Evolutionary conservation across 2,113 vertebrate species (phyloP).

Genomic region (Hiodon tergisus): DNA sequence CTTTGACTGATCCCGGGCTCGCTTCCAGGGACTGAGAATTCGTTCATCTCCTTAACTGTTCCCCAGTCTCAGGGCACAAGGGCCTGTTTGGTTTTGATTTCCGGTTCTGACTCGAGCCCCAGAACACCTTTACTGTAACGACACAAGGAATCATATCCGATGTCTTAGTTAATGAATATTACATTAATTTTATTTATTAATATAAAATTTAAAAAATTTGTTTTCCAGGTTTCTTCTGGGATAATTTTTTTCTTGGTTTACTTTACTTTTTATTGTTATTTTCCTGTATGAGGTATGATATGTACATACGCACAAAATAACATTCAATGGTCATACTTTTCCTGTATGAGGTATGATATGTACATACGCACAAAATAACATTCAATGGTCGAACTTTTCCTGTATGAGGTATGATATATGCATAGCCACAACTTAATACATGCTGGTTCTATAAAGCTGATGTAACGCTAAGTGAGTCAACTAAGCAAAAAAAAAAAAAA

Average conservation of each 20-base stretch:
- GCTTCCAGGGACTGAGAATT: conserved; percentile 49
- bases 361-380: neutral
- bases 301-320: neutral
- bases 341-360: conserved; percentile 7
- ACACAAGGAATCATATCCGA: conserved; percentile 27
- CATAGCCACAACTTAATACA: neutral
- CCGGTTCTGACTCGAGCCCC: conserved; percentile 50
- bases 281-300: conserved; percentile 27
- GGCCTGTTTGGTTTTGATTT: conserved; percentile 46
- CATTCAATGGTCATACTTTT: neutral
- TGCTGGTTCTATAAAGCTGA: neutral
- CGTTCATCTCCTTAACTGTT: conserved; percentile 53
- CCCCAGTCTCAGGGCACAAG: conserved; percentile 43
- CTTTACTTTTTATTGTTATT: neutral
- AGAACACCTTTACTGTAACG: conserved; percentile 40
- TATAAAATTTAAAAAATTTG: conserved; percentile 37
- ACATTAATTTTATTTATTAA: conserved; percentile 12
- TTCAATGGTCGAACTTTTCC: neutral
- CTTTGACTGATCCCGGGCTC: conserved; percentile 53
- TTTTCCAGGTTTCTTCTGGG: conserved; percentile 43
- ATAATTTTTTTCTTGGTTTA: conserved; percentile 25
- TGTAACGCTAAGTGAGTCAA: neutral
- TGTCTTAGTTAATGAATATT: conserved; percentile 42
- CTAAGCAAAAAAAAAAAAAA: neutral
- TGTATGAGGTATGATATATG: neutral